Evolutionary conservation across 1,140 invertebrate genomes (phyloP).

Genomic region (Alviniconcha marisindica): DNA sequence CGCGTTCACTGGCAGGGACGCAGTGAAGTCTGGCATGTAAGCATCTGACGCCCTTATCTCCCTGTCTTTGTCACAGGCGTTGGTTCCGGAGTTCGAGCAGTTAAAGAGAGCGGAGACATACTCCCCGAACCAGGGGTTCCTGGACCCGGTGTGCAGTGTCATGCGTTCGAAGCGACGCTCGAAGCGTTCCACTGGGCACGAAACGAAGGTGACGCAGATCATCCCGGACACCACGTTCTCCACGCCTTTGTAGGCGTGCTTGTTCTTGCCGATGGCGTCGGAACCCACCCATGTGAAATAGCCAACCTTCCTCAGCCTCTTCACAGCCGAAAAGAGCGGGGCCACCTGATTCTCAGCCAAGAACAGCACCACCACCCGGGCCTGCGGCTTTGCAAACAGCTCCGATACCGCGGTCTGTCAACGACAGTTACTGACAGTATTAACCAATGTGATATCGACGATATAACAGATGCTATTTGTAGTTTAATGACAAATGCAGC

Average conservation of each 20-base stretch:
- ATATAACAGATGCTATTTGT: too few species aligned
- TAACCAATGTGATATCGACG: too few species aligned
- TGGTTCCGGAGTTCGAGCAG: slow-evolving; percentile 7
- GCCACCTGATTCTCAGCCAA: slow-evolving; percentile 82
- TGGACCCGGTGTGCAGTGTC: slow-evolving; percentile 5
- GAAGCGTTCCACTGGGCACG: slow-evolving; percentile 48
- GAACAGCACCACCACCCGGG: slow-evolving; percentile 82
- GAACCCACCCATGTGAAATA: slow-evolving; percentile 84
- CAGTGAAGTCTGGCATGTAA: slow-evolving; percentile 86
- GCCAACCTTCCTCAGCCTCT: slow-evolving; percentile 62
- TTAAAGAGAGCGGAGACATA: slow-evolving; percentile 40
- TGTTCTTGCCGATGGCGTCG: slow-evolving; percentile 85
- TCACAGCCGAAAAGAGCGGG: slow-evolving; percentile 74
- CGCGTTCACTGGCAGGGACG: slow-evolving; percentile 90
- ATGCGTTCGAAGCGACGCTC: slow-evolving; percentile 54
- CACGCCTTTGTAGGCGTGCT: slow-evolving; percentile 81
- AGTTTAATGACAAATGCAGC: too few species aligned
- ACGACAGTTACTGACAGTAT: too few species aligned
- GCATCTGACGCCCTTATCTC: background rate
- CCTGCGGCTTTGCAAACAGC: too few species aligned
- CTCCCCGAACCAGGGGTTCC: slow-evolving; percentile 56
- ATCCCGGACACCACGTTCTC: slow-evolving; percentile 84
- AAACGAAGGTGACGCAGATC: slow-evolving; percentile 82
- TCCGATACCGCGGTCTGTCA: too few species aligned
- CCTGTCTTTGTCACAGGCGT: background rate